These are phyloP conservation scores for Agraylea sexmaculata DNA, from an alignment of 1,140 invertebrate species.

Conservation along the genomic window DNA sequence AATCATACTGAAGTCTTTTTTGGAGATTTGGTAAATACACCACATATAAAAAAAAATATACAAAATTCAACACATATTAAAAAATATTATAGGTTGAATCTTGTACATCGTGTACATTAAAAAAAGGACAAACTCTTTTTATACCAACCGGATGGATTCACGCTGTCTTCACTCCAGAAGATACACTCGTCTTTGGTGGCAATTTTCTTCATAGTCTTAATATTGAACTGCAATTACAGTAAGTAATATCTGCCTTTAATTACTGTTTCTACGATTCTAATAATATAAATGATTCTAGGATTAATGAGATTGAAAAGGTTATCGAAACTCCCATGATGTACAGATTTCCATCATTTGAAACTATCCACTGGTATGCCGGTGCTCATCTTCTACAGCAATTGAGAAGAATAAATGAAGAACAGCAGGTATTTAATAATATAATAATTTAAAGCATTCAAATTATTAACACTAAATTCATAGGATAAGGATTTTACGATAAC, in stretches of 20 bases:
- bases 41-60: conserved; percentile 1
- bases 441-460: not conserved
- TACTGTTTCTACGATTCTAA: conserved; percentile 5
- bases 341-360: conserved; percentile 78
- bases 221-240: conserved; percentile 77
- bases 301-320: conserved; percentile 77
- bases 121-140: conserved; percentile 75
- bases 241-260: conserved; percentile 27
- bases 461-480: conserved; percentile 19
- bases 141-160: conserved; percentile 94
- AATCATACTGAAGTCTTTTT: conserved; percentile 80
- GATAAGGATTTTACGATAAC: conserved; percentile 35
- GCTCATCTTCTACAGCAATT: conserved; percentile 61
- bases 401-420: conserved; percentile 52
- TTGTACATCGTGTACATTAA: conserved; percentile 60
- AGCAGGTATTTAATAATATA: conserved; percentile 41
- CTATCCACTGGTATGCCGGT: conserved; percentile 81
- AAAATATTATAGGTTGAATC: conserved; percentile 46
- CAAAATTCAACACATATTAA: not conserved
- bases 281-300: conserved; percentile 41
- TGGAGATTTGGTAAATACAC: conserved; percentile 59
- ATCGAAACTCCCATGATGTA: conserved; percentile 74
- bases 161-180: conserved; percentile 79
- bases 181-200: conserved; percentile 88
- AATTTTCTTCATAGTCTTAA: conserved; percentile 82